Evolutionary conservation across 64 coral and sea anemone genomes (phyloP), one percentile per base, ranked within the genome.

Genomic region (Montipora foliosa): DNA sequence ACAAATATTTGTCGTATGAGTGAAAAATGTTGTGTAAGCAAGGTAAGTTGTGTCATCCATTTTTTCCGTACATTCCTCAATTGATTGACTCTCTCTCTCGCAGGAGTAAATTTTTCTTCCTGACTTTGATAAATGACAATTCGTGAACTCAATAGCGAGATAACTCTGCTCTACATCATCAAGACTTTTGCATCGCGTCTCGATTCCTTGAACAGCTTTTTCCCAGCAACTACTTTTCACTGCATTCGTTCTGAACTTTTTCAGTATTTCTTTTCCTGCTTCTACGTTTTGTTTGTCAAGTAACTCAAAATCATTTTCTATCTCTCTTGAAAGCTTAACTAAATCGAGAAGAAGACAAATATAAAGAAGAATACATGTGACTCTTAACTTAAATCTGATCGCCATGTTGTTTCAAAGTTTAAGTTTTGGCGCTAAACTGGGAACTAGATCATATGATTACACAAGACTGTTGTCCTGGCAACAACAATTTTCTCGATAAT

Each of bases 101-200:
- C 98, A 99, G 47, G 92, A 86, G 51, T 96, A 99, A 0, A 82
- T 94, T 79, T 81, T 94, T 46, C 91, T 96, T n/a, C 98, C 90
- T n/a, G 98, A 99, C 70, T 96, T 99, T 44, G 96, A 84, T 2
- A 99, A 77, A 77, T 99, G 98, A 11, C 98, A 99, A 69, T 99
- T 99, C 3, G 98, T 92, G 76, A 99, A 99, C 45, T 89, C 95
- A 13, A 99, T 90, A 47, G 98, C 98, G 45, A 99, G 89, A 73
- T 96, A 96, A 79, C 98, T 99, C 60, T 99, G 98, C 82, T 99
- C 98, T 49, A 96, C 87, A 52, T 99, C 98, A 69, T 92, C 92
- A 25, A 99, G 81, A 57, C 87, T 94, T 58, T 90, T 99, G 49
- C 98, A 99, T 45, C 98, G 92, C 47, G 81, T 81, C 58, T 90